phyloP scores from a whole-genome alignment of 1,140 invertebrate species.

The Cyrtorhinus lividipennis region DNA sequence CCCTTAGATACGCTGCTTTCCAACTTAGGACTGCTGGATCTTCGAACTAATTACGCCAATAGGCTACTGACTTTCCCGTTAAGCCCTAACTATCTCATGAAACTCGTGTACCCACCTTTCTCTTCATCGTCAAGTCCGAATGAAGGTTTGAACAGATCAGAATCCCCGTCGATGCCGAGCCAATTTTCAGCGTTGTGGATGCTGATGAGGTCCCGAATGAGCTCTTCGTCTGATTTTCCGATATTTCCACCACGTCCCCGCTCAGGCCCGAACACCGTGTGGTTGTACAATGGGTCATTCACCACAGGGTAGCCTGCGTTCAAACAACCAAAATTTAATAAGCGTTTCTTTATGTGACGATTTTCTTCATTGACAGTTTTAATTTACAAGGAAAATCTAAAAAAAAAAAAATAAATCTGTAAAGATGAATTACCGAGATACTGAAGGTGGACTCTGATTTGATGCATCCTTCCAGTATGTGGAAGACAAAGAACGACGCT shows the following conservation, averaged over 20 bases:
- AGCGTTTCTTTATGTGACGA: too few relatives aligned
- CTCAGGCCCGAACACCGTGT: slow-evolving; percentile 73
- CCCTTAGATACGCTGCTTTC: too few relatives aligned
- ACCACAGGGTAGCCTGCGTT: slow-evolving; percentile 79
- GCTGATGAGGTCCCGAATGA: slow-evolving; percentile 75
- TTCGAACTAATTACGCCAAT: too few relatives aligned
- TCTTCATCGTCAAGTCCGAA: slow-evolving; percentile 43
- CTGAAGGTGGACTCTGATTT: slow-evolving; percentile 97
- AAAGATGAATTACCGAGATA: slow-evolving; percentile 47
- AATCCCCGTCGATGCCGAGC: slow-evolving; percentile 78
- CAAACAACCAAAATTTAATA: background rate
- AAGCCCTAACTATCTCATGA: too few relatives aligned
- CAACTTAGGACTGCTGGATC: too few relatives aligned
- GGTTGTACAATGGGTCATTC: slow-evolving; percentile 93
- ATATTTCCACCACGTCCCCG: slow-evolving; percentile 86
- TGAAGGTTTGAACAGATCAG: slow-evolving; percentile 58
- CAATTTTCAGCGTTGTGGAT: slow-evolving; percentile 89
- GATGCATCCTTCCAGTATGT: slow-evolving; percentile 93
- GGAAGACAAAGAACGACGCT: slow-evolving; percentile 89
- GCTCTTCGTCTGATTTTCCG: slow-evolving; percentile 77
- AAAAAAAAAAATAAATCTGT: background rate
- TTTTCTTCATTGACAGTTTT: too few relatives aligned
- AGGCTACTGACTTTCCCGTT: too few relatives aligned
- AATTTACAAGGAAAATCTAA: too few relatives aligned
- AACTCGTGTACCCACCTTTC: slow-evolving; percentile 21